A percentile compares a stretch with the other conserved stretches of the same genome.
phyloP scores from a whole-genome alignment of 1,140 invertebrate species.

The Leguminivora glycinivorella region DNA sequence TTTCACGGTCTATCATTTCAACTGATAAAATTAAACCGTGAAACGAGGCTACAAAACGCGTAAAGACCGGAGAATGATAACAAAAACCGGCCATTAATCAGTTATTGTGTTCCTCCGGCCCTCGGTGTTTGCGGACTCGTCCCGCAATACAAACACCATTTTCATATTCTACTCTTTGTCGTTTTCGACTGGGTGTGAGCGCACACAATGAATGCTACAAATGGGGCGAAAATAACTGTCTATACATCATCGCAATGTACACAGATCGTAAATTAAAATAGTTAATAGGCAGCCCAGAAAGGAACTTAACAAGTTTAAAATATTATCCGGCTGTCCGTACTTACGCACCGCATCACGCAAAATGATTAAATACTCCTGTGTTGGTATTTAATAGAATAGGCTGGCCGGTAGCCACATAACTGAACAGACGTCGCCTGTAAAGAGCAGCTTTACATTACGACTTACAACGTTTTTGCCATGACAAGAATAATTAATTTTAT shows the following conservation, averaged over 20 bases:
- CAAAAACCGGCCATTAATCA: constrained; percentile 76
- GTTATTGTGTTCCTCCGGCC: constrained; percentile 65
- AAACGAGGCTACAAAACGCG: constrained; percentile 72
- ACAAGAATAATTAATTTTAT: background rate
- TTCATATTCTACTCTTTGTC: constrained; percentile 64
- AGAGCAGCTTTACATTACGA: background rate
- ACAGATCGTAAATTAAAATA: constrained; percentile 64
- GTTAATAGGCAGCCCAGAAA: constrained; percentile 14
- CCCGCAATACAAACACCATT: constrained; percentile 57
- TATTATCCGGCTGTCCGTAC: background rate
- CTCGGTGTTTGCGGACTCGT: constrained; percentile 70
- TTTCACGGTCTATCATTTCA: constrained; percentile 17
- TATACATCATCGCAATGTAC: constrained; percentile 68
- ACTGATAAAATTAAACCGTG: constrained; percentile 50
- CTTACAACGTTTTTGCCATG: background rate
- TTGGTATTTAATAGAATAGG: constrained; percentile 2
- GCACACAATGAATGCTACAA: constrained; percentile 61
- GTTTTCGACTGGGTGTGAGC: constrained; percentile 71
- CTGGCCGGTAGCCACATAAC: background rate
- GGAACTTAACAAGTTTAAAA: constrained; percentile 20
- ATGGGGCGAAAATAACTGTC: constrained; percentile 65
- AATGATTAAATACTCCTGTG: background rate
- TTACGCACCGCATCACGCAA: constrained; percentile 3
- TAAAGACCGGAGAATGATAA: constrained; percentile 71
- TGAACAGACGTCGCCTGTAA: background rate